phyloP scores from a whole-genome alignment of 2,888 invertebrate species.

The Alloplasta piceator region DNA sequence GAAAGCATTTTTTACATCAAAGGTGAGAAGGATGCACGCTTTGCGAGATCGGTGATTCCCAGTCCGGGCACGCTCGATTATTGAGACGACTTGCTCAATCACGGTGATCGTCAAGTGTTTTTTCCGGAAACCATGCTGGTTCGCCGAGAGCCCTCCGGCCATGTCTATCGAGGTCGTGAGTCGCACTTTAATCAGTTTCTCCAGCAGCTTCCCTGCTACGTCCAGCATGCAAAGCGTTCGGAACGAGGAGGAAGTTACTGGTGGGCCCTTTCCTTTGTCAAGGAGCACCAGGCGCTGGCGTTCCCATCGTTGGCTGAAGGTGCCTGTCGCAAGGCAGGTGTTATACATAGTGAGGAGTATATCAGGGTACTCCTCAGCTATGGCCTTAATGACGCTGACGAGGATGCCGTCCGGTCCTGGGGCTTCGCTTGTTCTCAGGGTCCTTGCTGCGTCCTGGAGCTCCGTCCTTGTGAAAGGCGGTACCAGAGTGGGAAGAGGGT shows the following conservation, averaged over 20 bases:
- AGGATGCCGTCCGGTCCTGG: too few relatives aligned
- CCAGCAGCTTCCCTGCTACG: constrained; percentile 52
- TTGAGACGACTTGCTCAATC: constrained; percentile 45
- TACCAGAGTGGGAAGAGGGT: background rate
- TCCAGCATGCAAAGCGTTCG: constrained; percentile 55
- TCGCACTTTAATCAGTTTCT: constrained; percentile 61
- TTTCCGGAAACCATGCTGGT: constrained; percentile 56
- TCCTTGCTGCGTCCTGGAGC: background rate
- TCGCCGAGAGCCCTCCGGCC: constrained; percentile 55
- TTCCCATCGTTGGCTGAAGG: too few relatives aligned
- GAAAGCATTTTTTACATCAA: constrained; percentile 57
- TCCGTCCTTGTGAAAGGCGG: constrained; percentile 32
- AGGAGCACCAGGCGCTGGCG: too few relatives aligned
- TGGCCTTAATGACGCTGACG: constrained; percentile 25
- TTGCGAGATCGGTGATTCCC: constrained; percentile 44
- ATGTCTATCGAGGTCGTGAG: constrained; percentile 51
- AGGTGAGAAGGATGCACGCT: constrained; percentile 58
- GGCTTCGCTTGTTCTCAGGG: constrained; percentile 36
- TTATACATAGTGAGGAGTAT: too few relatives aligned
- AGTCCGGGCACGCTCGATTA: constrained; percentile 38
- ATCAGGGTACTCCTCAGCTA: constrained; percentile 32
- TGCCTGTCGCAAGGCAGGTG: too few relatives aligned
- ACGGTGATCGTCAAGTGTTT: constrained; percentile 58
- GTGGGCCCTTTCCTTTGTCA: too few relatives aligned
- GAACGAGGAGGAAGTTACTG: too few relatives aligned